A percentile compares a stretch with the other conserved stretches of the same genome.
Conservation (phyloP, 1,140 invertebrate species). For the Conopomorpha cramerella region DNA sequence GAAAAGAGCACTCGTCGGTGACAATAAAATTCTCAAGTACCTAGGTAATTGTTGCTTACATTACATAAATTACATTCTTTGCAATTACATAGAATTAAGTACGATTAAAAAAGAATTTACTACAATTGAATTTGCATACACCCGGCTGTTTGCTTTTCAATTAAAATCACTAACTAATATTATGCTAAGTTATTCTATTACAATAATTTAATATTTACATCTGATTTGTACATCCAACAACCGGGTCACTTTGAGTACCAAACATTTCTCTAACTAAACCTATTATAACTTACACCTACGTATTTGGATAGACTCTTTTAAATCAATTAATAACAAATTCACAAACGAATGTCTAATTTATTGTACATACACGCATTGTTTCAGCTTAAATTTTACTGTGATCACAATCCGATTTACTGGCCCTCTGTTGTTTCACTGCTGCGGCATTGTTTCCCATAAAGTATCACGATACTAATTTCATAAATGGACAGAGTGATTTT, state of each 20-base stretch:
- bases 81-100: slow-evolving; percentile 27
- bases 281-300: slow-evolving; percentile 41
- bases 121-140: slow-evolving; percentile 24
- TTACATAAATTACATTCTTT: slow-evolving; percentile 48
- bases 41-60: no score
- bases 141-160: slow-evolving; percentile 21
- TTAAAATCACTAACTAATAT: slow-evolving; percentile 27
- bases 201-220: slow-evolving; percentile 59
- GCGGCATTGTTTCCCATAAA: no score
- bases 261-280: slow-evolving; percentile 25
- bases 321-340: slow-evolving; percentile 47
- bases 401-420: slow-evolving; percentile 53
- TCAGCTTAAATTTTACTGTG: slow-evolving; percentile 28
- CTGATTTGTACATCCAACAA: slow-evolving; percentile 46
- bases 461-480: no score
- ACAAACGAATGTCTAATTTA: slow-evolving; percentile 23
- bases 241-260: slow-evolving; percentile 28
- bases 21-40: no score
- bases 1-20: no score
- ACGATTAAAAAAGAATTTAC: slow-evolving; percentile 20
- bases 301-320: slow-evolving; percentile 57
- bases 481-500: no score
- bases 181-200: slow-evolving; percentile 30
- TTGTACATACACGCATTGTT: slow-evolving; percentile 15
- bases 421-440: slow-evolving; percentile 28